Percentiles rank a stretch among this genome's conserved stretches.
These are phyloP conservation scores for Sciaenops ocellatus DNA, from an alignment of 2,797 vertebrate species.

Conservation along the genomic window DNA sequence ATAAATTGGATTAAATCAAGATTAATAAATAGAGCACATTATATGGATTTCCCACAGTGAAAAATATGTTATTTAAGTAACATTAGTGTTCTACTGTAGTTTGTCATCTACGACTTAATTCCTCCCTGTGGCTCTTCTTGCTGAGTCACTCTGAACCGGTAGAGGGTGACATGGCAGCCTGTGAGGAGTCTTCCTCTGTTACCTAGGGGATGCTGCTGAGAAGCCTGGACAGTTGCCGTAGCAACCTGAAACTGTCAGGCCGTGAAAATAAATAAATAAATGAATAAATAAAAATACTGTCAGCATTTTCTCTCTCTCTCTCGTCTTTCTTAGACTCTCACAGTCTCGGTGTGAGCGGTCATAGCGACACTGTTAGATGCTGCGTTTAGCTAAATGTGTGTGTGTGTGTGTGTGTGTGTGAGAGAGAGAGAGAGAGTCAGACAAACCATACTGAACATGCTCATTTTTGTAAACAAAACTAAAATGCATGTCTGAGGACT, in stretches of 20 bases:
- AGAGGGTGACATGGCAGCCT: constrained; percentile 41
- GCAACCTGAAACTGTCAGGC: constrained; percentile 37
- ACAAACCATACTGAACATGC: constrained; percentile 29
- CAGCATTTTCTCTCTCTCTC: constrained; percentile 38
- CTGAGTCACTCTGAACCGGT: constrained; percentile 10
- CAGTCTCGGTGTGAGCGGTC: constrained; percentile 19
- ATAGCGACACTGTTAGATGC: not conserved
- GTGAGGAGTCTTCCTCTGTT: not conserved
- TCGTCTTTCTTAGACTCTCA: not conserved
- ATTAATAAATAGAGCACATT: not conserved
- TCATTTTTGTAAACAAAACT: constrained; percentile 65
- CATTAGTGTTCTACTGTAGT: not conserved
- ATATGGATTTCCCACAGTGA: not conserved
- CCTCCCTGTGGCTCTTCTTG: not conserved
- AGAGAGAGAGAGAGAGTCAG: not conserved
- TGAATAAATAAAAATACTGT: constrained; percentile 1
- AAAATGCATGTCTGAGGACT: constrained; percentile 54
- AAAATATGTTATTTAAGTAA: not conserved
- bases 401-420: not conserved
- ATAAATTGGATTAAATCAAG: constrained; percentile 4
- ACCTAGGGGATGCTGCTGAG: constrained; percentile 34
- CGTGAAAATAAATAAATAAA: not conserved
- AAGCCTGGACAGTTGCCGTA: constrained; percentile 41
- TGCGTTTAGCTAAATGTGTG: not conserved
- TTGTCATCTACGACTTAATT: not conserved